These are phyloP conservation scores for Anagyrus pseudococci DNA, from an alignment of 2,888 invertebrate species.

Conservation along the genomic window DNA sequence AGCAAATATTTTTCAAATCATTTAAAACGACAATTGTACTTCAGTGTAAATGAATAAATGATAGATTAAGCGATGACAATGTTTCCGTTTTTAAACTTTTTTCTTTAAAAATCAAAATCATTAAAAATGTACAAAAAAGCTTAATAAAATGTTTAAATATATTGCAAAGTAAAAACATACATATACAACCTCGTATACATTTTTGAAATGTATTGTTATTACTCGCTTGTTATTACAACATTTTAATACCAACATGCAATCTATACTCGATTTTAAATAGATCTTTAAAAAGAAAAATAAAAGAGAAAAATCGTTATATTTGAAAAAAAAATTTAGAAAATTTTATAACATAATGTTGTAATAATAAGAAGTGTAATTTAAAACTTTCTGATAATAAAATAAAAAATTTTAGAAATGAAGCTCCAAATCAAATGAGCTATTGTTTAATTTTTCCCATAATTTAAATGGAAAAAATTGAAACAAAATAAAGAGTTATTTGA, in stretches of 20 bases:
- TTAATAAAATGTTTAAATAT: conserved; percentile 26
- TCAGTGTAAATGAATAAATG: conserved; percentile 15
- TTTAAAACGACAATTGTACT: conserved; percentile 30
- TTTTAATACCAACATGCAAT: conserved; percentile 13
- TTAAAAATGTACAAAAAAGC: conserved; percentile 32
- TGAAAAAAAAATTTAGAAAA: conserved; percentile 29
- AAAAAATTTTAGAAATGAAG: conserved; percentile 22
- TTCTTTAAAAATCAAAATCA: conserved; percentile 28
- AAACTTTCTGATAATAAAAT: conserved; percentile 20
- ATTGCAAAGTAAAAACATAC: conserved; percentile 15
- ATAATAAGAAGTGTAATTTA: conserved; percentile 35
- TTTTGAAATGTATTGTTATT: conserved; percentile 28
- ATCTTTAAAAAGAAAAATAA: conserved; percentile 20
- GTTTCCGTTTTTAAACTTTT: conserved; percentile 29
- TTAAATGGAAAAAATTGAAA: conserved; percentile 19
- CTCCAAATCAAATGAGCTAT: conserved; percentile 34
- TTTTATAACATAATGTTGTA: conserved; percentile 32
- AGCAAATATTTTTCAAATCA: conserved; percentile 34
- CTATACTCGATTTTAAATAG: conserved; percentile 6
- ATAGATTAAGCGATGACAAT: conserved; percentile 31
- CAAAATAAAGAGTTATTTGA: conserved; percentile 28
- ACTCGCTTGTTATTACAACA: conserved; percentile 30
- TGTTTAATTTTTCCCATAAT: too few relatives aligned
- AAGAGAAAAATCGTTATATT: conserved; percentile 25
- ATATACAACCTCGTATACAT: conserved; percentile 24